These are phyloP conservation scores for Serripes groenlandicus DNA, from an alignment of 2,888 invertebrate species.

Conservation along the genomic window DNA sequence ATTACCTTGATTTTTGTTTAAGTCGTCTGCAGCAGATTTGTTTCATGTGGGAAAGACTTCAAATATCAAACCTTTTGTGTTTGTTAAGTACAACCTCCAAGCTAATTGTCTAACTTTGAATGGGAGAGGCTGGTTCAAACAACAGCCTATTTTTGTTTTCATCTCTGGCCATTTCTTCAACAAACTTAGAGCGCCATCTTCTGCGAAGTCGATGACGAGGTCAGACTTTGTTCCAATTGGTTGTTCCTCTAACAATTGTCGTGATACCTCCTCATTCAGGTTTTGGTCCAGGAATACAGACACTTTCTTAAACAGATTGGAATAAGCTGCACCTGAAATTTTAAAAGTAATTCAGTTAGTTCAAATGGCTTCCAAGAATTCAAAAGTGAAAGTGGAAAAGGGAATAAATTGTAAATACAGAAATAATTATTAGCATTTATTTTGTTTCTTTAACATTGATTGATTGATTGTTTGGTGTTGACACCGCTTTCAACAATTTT, in stretches of 20 bases:
- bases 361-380: too few relatives aligned
- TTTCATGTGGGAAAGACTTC: not conserved
- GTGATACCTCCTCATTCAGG: constrained; percentile 84
- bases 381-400: not conserved
- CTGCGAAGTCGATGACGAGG: constrained; percentile 82
- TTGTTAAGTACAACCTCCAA: constrained; percentile 84
- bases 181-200: constrained; percentile 84
- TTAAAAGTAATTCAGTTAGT: not conserved
- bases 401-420: not conserved
- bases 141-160: constrained; percentile 83
- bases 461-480: too few relatives aligned
- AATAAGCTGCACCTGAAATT: constrained; percentile 78
- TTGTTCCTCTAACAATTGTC: constrained; percentile 83
- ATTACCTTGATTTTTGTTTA: not conserved
- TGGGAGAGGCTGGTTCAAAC: constrained; percentile 85
- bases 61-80: constrained; percentile 76
- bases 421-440: too few relatives aligned
- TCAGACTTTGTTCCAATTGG: constrained; percentile 84
- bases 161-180: constrained; percentile 86
- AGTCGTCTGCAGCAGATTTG: not conserved
- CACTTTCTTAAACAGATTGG: constrained; percentile 80
- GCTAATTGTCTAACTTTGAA: constrained; percentile 80
- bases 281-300: constrained; percentile 83
- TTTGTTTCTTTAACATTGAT: too few relatives aligned
- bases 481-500: too few relatives aligned